These are phyloP conservation scores for Rhagium mordax DNA, from an alignment of 2,888 invertebrate species.

Conservation along the genomic window DNA sequence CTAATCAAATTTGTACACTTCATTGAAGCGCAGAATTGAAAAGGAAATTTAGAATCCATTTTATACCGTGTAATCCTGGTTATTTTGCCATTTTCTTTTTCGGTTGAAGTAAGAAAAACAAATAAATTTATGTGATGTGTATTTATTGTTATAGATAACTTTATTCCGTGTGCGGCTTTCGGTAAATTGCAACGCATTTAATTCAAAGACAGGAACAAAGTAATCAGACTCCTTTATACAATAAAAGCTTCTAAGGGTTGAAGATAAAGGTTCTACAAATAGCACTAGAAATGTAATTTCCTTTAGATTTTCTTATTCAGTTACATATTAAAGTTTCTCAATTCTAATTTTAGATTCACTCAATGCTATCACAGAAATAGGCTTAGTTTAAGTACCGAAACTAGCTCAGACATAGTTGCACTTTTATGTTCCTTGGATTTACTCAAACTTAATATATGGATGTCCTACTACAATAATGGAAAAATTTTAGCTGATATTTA, in stretches of 20 bases:
- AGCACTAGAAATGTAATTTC: constrained; percentile 4
- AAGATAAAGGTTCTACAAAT: neutral
- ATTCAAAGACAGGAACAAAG: neutral
- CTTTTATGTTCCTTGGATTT: neutral
- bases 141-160: constrained; percentile 16
- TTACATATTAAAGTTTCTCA: constrained; percentile 1
- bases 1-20: neutral
- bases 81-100: neutral
- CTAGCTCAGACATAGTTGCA: neutral
- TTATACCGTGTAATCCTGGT: neutral
- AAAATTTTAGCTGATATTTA: no score
- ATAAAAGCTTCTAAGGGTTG: neutral
- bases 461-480: no score
- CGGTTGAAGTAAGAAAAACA: constrained; percentile 1
- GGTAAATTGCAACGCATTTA: constrained; percentile 6
- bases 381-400: neutral
- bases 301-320: neutral
- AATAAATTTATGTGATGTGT: constrained; percentile 3
- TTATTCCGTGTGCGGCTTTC: constrained; percentile 1
- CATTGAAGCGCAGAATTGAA: neutral
- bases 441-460: no score
- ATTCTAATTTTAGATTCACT: neutral
- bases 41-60: constrained; percentile 11
- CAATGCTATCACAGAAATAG: neutral
- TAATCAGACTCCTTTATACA: neutral